Evolutionary conservation across 2,113 vertebrate genomes (phyloP).

Genomic region (Probosciger aterrimus): DNA sequence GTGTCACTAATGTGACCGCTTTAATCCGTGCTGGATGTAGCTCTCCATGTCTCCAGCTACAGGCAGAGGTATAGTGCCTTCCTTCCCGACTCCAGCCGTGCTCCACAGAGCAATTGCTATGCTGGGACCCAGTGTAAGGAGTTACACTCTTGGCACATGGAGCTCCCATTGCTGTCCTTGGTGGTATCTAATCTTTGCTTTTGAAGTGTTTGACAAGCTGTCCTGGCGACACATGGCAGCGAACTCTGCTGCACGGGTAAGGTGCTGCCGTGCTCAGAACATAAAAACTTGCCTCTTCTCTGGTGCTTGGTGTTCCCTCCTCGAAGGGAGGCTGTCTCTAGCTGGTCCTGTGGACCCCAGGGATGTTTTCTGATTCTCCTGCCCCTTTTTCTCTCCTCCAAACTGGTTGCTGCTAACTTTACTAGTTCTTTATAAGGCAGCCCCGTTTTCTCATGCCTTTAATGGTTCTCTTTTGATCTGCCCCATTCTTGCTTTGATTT

Average conservation of each 20-base stretch:
- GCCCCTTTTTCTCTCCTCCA: neutral
- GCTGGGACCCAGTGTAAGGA: neutral
- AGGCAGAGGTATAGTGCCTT: neutral
- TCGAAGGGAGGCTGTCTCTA: neutral
- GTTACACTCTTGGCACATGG: fast-evolving
- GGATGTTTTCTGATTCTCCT: neutral
- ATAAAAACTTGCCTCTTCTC: neutral
- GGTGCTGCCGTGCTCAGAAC: fast-evolving
- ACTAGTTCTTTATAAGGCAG: constrained; percentile 44
- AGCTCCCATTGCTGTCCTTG: neutral
- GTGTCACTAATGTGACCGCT: fast-evolving
- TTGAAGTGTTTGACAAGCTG: neutral
- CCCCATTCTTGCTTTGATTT: neutral
- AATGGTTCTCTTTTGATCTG: constrained; percentile 40
- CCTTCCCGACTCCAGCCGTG: neutral
- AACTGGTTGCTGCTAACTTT: constrained; percentile 23
- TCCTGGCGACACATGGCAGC: fast-evolving
- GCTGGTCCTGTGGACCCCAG: neutral
- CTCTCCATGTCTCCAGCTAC: neutral
- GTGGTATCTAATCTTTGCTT: neutral
- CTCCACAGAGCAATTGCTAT: neutral
- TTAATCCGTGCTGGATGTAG: fast-evolving
- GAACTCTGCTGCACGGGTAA: neutral
- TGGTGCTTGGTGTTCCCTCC: neutral
- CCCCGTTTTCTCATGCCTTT: constrained; percentile 43